Percentiles rank a stretch among this genome's conserved stretches.
Conservation (phyloP, 1,140 invertebrate genomes). For the Dinoponera quadriceps region DNA sequence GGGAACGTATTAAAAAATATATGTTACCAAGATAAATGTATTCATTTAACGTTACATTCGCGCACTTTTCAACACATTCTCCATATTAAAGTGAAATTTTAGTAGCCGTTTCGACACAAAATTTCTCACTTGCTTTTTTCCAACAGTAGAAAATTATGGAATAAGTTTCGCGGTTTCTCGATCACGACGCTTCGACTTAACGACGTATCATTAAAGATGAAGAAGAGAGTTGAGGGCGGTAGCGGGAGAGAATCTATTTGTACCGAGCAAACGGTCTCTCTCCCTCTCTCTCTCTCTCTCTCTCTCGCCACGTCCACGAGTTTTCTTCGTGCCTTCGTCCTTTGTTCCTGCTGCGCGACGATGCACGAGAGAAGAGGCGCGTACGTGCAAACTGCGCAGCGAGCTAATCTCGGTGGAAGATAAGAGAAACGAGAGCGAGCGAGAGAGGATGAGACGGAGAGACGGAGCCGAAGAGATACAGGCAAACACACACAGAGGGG, state of each 20-base stretch:
- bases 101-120: too few species aligned
- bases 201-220: not conserved
- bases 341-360: conserved; percentile 47
- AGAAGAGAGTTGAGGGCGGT: not conserved
- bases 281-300: not conserved
- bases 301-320: conserved; percentile 14
- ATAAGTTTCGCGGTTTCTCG: not conserved
- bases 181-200: not conserved
- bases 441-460: conserved; percentile 33
- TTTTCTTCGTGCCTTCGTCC: conserved; percentile 64
- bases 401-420: conserved; percentile 70
- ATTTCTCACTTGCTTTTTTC: too few species aligned
- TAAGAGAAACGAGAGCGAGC: conserved; percentile 54
- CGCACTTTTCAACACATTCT: too few species aligned
- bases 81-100: too few species aligned
- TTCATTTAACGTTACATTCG: too few species aligned
- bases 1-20: too few species aligned
- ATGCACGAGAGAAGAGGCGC: conserved; percentile 25
- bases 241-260: conserved; percentile 21
- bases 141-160: not conserved
- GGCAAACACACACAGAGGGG: conserved; percentile 50
- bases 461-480: not conserved
- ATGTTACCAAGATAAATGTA: too few species aligned
- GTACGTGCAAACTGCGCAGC: conserved; percentile 71
- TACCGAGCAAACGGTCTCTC: conserved; percentile 22